Percentiles rank a stretch among this genome's conserved stretches.
Evolutionary conservation across 2,888 invertebrate genomes (phyloP).

Genomic region (Dione juno): DNA sequence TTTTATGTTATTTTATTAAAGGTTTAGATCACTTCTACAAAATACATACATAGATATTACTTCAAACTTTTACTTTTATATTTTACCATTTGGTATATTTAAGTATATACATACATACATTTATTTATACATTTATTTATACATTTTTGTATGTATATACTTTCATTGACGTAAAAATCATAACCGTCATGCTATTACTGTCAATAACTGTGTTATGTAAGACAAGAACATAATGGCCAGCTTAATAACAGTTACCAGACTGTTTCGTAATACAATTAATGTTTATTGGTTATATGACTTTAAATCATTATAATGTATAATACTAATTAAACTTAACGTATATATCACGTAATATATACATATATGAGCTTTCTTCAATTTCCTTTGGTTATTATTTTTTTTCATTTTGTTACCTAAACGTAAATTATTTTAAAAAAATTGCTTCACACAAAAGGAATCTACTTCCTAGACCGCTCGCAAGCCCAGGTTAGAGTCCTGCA

Average conservation of each 20-base stretch:
- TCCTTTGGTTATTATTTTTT: too few relatives aligned
- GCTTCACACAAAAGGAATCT: too few relatives aligned
- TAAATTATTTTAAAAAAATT: too few relatives aligned
- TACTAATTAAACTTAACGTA: neutral
- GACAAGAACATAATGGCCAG: constrained; percentile 7
- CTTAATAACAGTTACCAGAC: constrained; percentile 7
- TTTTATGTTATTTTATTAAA: too few relatives aligned
- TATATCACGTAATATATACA: neutral
- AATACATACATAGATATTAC: too few relatives aligned
- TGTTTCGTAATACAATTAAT: constrained; percentile 25
- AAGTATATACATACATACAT: too few relatives aligned
- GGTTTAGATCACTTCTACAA: neutral
- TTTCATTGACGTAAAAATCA: constrained; percentile 19
- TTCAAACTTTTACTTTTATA: too few relatives aligned
- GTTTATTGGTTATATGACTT: constrained; percentile 3
- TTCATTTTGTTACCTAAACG: too few relatives aligned
- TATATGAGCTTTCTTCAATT: too few relatives aligned
- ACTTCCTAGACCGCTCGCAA: too few relatives aligned
- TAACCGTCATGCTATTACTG: constrained; percentile 16
- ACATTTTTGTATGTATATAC: neutral
- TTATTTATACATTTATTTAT: neutral
- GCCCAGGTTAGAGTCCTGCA: too few relatives aligned
- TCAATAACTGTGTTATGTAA: constrained; percentile 22
- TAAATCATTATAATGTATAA: neutral
- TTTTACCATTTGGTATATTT: neutral